Evolutionary conservation across 2,888 invertebrate genomes (phyloP), one percentile per base, ranked within the genome.

Genomic region (Podabrus alpinus): DNA sequence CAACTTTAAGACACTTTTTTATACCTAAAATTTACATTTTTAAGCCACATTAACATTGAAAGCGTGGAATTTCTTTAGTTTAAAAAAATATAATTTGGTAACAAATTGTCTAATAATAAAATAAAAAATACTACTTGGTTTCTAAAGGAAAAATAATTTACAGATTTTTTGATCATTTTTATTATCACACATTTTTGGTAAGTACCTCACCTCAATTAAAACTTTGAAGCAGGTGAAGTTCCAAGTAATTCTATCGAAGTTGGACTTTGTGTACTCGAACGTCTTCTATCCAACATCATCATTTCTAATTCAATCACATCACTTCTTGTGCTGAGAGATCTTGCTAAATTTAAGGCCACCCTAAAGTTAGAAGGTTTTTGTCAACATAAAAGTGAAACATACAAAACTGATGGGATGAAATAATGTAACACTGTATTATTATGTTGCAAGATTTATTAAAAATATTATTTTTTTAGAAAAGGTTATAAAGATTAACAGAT

Each of bases 241-340:
- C 15, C 45, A 29, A 59, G 15, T 17, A 15, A 15, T 15, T 71
- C 68, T 68, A 68, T 73, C 1, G 24, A 16, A 5, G 69, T 61
- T 10, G 66, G 62, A 59, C 11, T 61, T 66, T 45, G 59, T 16
- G 45, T 59, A 16, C 71, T 75, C 1, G 78, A 75, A 15, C 67
- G 59, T 9, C 68, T 45, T 24, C 74, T 61, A 9, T 74, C 75
- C 4, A 75, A 66, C 17, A 82, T 62, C 11, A 82, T 67, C 9
- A 79, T n/a, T 24, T 81, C 81, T 9, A 76, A 64, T 69, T 81
- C 82, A 24, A 72, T 78, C 10, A 59, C 78, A 9, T 76, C 80
- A n/a, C 79, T 79, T 71, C 78, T 81, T 17, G 68, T 77, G 60
- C 82, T 82, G 10, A 81, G 17, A 9, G 82, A 82, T 59, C 81